These are phyloP conservation scores for Sebastes trivittatus DNA, from an alignment of 2,797 vertebrate species.

Conservation along the genomic window DNA sequence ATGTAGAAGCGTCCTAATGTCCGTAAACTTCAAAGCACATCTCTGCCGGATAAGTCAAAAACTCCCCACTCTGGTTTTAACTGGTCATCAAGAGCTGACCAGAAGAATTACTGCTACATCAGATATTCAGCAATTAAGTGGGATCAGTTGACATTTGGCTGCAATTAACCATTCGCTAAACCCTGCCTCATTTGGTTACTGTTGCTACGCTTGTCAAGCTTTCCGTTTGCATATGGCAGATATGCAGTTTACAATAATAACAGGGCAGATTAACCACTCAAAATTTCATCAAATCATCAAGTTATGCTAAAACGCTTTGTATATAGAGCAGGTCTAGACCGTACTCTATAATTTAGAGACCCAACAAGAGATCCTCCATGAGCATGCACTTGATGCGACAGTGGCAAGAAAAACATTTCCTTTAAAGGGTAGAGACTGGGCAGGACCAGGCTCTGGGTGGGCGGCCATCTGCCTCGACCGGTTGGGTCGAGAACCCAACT, in stretches of 20 bases:
- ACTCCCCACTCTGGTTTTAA: constrained; percentile 6
- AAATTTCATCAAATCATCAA: no score
- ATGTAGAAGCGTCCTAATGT: neutral
- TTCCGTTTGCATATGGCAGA: neutral
- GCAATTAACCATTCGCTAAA: neutral
- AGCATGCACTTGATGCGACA: no score
- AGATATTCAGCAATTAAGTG: neutral
- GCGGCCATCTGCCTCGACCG: no score
- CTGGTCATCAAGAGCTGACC: neutral
- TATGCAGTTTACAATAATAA: neutral
- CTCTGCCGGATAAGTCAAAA: neutral
- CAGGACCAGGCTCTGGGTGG: no score
- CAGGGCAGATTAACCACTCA: no score
- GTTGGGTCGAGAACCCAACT: neutral
- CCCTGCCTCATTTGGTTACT: neutral
- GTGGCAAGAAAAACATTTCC: no score
- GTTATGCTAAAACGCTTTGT: no score
- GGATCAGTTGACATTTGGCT: neutral
- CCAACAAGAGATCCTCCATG: no score
- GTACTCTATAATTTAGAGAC: no score
- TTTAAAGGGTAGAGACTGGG: no score
- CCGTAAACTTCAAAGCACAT: neutral
- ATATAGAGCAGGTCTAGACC: no score
- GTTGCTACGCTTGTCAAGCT: neutral
- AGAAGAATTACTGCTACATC: neutral